Evolutionary conservation across 2,797 vertebrate genomes (phyloP).

Genomic region (Anguilla megastoma): DNA sequence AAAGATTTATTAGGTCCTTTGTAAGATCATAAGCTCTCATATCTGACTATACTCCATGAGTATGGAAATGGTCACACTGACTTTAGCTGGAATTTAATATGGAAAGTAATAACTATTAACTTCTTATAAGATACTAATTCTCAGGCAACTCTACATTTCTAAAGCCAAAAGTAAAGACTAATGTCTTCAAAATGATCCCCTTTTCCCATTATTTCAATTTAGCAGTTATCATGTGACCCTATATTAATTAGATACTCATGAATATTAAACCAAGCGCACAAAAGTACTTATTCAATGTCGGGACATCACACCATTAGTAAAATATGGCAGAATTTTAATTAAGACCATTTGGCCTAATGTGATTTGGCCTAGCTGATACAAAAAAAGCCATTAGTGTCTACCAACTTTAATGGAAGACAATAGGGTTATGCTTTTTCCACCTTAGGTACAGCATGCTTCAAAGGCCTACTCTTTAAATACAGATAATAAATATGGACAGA

Average conservation of each 20-base stretch:
- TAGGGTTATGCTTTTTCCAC: background rate
- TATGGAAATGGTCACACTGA: background rate
- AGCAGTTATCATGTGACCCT: slow-evolving; percentile 27
- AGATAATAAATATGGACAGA: background rate
- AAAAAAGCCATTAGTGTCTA: slow-evolving; percentile 22
- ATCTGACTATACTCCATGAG: background rate
- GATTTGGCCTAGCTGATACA: background rate
- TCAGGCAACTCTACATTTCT: background rate
- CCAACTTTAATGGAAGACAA: background rate
- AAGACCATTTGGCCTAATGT: slow-evolving; percentile 25
- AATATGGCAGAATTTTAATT: slow-evolving; percentile 33
- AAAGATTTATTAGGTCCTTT: background rate
- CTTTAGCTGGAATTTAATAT: background rate
- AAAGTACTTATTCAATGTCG: slow-evolving; percentile 37
- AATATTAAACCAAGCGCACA: slow-evolving; percentile 38
- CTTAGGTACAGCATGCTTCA: background rate
- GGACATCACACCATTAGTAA: slow-evolving; percentile 30
- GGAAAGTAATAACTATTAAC: background rate
- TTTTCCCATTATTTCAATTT: slow-evolving; percentile 26
- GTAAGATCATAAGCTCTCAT: background rate
- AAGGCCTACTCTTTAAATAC: background rate
- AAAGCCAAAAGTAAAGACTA: slow-evolving; percentile 16
- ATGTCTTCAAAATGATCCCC: slow-evolving; percentile 25
- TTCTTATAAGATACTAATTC: background rate
- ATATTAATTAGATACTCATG: slow-evolving; percentile 39